A percentile compares a stretch with the other conserved stretches of the same genome.
These are phyloP conservation scores for Morelia viridis DNA, from an alignment of 2,797 vertebrate genomes.

Conservation along the genomic window DNA sequence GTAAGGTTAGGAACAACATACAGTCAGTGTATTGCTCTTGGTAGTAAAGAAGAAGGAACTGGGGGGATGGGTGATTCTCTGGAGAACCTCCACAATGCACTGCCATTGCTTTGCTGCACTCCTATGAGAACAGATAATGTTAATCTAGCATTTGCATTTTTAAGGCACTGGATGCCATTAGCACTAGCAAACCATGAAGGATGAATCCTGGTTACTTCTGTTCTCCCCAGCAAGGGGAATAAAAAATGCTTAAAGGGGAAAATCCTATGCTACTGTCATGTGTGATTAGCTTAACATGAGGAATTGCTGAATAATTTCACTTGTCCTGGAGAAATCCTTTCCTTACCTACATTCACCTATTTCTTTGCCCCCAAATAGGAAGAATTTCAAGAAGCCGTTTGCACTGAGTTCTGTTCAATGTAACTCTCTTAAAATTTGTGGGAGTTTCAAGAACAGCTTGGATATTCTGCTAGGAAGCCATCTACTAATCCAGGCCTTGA, in stretches of 20 bases:
- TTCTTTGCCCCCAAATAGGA: not conserved
- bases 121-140: no score
- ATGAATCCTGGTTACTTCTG: not conserved
- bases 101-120: no score
- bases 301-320: not conserved
- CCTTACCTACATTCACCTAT: not conserved
- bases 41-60: no score
- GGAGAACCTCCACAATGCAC: no score
- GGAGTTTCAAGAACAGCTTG: not conserved
- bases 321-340: not conserved
- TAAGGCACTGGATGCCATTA: no score
- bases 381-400: not conserved
- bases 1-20: no score
- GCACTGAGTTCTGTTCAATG: not conserved
- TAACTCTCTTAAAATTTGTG: not conserved
- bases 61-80: no score
- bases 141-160: no score
- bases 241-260: not conserved
- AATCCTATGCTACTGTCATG: not conserved
- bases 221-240: not conserved
- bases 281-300: not conserved
- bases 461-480: not conserved
- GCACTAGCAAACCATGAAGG: not conserved
- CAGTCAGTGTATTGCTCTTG: no score
- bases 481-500: not conserved